Conservation (phyloP, 2,113 vertebrate species). For the Ascaphus truei region DNA sequence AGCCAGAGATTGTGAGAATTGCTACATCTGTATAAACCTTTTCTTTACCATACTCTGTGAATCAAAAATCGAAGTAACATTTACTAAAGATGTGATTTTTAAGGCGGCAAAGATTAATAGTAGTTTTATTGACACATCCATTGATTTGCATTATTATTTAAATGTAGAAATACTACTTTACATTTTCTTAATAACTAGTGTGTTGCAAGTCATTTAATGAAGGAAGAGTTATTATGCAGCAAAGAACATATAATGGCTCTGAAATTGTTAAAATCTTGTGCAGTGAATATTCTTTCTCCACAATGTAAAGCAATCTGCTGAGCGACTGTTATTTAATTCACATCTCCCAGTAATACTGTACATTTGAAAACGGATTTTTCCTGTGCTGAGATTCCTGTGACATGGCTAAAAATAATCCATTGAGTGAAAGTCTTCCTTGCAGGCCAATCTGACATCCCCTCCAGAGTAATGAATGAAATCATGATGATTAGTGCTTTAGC, state of each 20-base stretch:
- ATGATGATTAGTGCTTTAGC: neutral
- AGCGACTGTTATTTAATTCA: neutral
- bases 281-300: neutral
- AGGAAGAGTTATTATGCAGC: neutral
- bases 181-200: too few species aligned
- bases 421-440: neutral
- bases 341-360: neutral
- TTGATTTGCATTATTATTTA: too few species aligned
- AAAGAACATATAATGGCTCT: neutral
- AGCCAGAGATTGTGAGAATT: too few species aligned
- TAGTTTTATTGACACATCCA: too few species aligned
- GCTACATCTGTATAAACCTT: too few species aligned
- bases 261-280: neutral
- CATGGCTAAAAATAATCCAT: constrained; percentile 16
- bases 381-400: neutral
- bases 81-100: too few species aligned
- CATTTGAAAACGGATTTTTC: neutral
- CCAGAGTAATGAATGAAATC: neutral
- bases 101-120: too few species aligned
- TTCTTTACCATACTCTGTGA: too few species aligned
- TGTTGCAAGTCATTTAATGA: too few species aligned
- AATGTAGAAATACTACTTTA: too few species aligned
- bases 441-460: neutral
- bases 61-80: too few species aligned
- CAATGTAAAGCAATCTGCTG: neutral